Base-by-base conservation (phyloP, 2,113 vertebrate genomes). In the Callionymus lyra region DNA sequence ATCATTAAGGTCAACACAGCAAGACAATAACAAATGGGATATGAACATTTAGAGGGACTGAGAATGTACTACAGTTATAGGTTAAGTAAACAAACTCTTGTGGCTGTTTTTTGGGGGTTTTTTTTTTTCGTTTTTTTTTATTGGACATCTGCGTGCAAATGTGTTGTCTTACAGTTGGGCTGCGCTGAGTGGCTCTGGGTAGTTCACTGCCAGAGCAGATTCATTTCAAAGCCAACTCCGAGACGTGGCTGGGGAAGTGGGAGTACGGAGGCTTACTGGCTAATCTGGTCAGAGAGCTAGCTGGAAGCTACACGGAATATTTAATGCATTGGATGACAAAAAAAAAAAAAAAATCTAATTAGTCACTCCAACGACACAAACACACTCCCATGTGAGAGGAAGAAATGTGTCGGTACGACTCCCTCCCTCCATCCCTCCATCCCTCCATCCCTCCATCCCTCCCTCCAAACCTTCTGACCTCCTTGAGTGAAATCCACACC, bases 271-370 rank as follows among this genome's bases (percentile, higher is more conserved):
- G 81, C 74, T 81, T 81, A 79, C 68, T 76, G 66, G 69, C 70
- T 83, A 81, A 81, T 83, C 78, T 83, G 78, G 74, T 80, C 78
- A 76, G 75, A 77, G 77, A 78, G 71, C 11, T 47, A 70, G 53
- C 65, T 77, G 71, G 69, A 76, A 74, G 65, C 65, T 37, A 56
- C 55, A 64, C 63, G 51, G 74, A 78, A 78, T 80, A 65, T 56
- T 73, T 77, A 74, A 79, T 79, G 68, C 60, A 47, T 58, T 38
- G 37, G 58, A 69, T 65, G 50, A 59, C 41, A 53, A 58, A 55
- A 63, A 70, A 69, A 63, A 47, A 59, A 44, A 53, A 58, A 55
- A 63, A 70, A 59, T 53, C 59, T 65, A 77, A 80, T 80, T 80
- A 72, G 63, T 33, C 38, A 47, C 58, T 59, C 57, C 49, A 52